phyloP scores from a whole-genome alignment of 2,113 vertebrate genomes.

The Climacteris rufus region DNA sequence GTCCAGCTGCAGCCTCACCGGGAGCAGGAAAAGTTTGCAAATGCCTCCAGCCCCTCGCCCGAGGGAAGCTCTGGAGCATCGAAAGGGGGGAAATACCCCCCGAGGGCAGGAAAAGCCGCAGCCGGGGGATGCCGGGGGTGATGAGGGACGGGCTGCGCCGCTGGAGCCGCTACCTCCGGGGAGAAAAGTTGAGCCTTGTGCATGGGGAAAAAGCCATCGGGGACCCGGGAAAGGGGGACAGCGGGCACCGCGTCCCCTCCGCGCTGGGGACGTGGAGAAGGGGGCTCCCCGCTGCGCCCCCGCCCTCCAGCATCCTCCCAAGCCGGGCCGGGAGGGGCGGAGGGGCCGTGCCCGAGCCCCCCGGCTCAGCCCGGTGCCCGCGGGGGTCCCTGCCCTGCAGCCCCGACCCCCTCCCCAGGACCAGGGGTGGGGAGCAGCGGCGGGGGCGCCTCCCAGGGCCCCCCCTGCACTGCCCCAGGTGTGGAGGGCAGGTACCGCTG shows the following conservation, averaged over 20 bases:
- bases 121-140: neutral
- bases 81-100: neutral
- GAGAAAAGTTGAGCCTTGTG: slow-evolving; percentile 56
- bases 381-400: neutral
- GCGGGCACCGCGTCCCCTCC: neutral
- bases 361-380: neutral
- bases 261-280: neutral
- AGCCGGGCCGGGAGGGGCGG: neutral
- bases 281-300: neutral
- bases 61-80: neutral
- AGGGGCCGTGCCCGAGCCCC: neutral
- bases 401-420: neutral
- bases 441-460: neutral
- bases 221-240: neutral
- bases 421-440: neutral
- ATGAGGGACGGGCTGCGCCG: neutral
- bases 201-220: neutral
- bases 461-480: neutral
- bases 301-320: neutral
- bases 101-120: neutral
- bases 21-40: slow-evolving; percentile 46
- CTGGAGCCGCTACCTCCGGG: neutral
- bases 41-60: neutral
- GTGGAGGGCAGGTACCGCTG: slow-evolving; percentile 1
- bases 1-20: neutral